Evolutionary conservation across 2,888 invertebrate genomes (phyloP), one percentile per base, ranked within the genome.

Genomic region (Drosophila lutescens): DNA sequence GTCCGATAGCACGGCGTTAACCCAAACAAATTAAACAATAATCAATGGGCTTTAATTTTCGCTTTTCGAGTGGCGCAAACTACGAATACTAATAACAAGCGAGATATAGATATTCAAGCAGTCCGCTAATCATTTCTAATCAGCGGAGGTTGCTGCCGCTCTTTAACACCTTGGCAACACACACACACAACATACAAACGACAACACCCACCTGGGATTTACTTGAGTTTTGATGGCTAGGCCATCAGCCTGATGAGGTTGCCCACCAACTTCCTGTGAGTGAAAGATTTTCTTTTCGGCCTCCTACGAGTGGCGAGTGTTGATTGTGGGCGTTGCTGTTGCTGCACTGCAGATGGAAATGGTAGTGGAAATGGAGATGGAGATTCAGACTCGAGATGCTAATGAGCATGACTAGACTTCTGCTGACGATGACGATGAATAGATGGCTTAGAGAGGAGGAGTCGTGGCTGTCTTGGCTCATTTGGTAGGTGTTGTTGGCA

Each of bases 321-420:
- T 41, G 65, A 55, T 69, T 53, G 88, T 87, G 74, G 87, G 82
- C 86, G 79, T 81, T 50, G 62, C 70, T 66, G 62, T 68, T 66
- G 67, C 86, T 66, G 67, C 86, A 76, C 80, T 69, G 85, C 15
- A 59, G 61, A 46, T 60, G 36, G 36, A 57, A 75, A 20, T 30
- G 34, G 17, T 44, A 71, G n/a, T 30, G 26, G 32, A 46, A 32
- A 32, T 46, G 15, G 15, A 41, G 12, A 17, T 12, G 26, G 34
- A 44, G 78, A n/a, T 38, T 20, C 34, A 47, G 47, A 26, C 41
- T 60, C 54, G 61, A 50, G 80, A 83, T 83, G 83, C 83, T 87
- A 83, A 83, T 83, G 83, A 83, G 83, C 83, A 83, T 83, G 83
- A 83, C 83, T 83, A 83, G 86, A 87, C 83, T 81, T 62, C 76